Percentiles rank a stretch among this genome's conserved stretches.
Conservation (phyloP, 2,888 invertebrate genomes). For the Scaeva pyrastri region DNA sequence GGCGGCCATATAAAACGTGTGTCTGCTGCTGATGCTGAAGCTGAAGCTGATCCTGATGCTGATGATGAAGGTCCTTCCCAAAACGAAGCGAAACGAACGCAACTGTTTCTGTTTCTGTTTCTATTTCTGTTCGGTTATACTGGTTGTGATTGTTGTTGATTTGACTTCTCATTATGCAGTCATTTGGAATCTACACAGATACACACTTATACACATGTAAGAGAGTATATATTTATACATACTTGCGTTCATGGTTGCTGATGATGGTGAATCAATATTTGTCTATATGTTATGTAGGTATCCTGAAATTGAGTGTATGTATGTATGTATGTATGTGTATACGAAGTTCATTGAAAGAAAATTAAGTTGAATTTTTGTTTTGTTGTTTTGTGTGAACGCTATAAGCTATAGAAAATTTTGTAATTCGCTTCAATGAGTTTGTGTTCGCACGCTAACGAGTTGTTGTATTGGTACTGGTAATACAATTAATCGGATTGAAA, state of each 20-base stretch:
- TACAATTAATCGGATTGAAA: conserved; percentile 60
- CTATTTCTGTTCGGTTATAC: conserved; percentile 14
- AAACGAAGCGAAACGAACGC: conserved; percentile 35
- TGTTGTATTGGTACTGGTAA: conserved; percentile 39
- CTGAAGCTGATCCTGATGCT: conserved; percentile 25
- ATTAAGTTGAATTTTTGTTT: conserved; percentile 51
- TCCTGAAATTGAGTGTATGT: too few relatives aligned
- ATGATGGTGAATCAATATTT: conserved; percentile 62
- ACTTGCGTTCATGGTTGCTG: conserved; percentile 48
- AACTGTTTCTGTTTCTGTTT: conserved; percentile 51
- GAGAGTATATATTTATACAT: conserved; percentile 60
- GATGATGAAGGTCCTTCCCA: conserved; percentile 58
- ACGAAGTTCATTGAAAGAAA: conserved; percentile 42
- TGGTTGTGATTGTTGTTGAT: conserved; percentile 72
- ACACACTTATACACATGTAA: neutral
- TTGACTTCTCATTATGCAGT: conserved; percentile 75
- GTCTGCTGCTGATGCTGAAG: conserved; percentile 47
- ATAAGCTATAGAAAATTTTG: conserved; percentile 5
- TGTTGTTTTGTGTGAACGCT: conserved; percentile 3
- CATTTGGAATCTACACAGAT: conserved; percentile 68
- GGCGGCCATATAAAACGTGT: conserved; percentile 36
- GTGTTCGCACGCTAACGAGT: conserved; percentile 48
- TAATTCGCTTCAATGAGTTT: conserved; percentile 50
- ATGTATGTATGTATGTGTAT: conserved; percentile 34
- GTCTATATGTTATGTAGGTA: conserved; percentile 39